Conservation (phyloP, 2,113 vertebrate species). For the Ammospiza nelsoni region DNA sequence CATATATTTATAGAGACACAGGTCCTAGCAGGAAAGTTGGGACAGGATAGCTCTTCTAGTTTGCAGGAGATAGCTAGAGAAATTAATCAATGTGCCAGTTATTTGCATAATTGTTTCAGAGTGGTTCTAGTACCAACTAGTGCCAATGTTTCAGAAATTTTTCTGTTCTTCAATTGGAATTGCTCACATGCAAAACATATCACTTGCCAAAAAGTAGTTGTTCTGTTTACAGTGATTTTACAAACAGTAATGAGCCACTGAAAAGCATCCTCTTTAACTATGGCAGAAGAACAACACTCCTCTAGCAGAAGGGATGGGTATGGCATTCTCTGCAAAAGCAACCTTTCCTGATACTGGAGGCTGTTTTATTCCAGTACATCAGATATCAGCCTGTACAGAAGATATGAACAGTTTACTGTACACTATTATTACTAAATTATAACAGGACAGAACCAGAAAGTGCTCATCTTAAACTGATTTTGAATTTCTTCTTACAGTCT, state of each 20-base stretch:
- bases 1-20: not conserved
- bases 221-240: not conserved
- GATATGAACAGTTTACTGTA: constrained; percentile 66
- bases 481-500: constrained; percentile 15
- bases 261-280: not conserved
- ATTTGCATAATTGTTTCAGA: not conserved
- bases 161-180: not conserved
- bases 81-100: not conserved
- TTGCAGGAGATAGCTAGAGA: not conserved
- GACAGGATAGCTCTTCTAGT: not conserved
- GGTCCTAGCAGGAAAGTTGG: not conserved
- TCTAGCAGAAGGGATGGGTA: not conserved
- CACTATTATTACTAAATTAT: constrained; percentile 3
- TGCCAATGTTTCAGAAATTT: not conserved
- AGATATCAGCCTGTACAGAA: constrained; percentile 51
- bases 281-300: not conserved
- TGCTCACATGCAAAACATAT: not conserved
- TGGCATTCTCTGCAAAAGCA: constrained; percentile 2
- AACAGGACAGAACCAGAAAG: constrained; percentile 58
- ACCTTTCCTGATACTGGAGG: not conserved
- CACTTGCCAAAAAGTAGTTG: not conserved
- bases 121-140: not conserved
- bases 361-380: constrained; percentile 19
- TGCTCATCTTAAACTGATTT: constrained; percentile 46
- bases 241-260: not conserved